Base-by-base conservation (phyloP, 1,140 invertebrate species). In the Brachionus angularis region DNA sequence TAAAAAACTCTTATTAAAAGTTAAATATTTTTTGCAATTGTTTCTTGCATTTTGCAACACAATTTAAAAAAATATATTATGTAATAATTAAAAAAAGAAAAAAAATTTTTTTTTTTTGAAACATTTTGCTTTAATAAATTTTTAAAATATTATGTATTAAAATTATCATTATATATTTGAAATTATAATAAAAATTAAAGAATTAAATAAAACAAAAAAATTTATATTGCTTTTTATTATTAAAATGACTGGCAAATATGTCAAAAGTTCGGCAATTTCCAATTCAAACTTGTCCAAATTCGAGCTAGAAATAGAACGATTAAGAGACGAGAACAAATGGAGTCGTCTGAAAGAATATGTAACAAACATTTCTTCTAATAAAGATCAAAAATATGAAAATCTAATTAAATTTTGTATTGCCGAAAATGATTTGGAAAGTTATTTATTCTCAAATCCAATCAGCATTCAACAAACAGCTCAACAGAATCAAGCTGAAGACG, bases 181-280 rank as follows among this genome's bases (percentile, higher is more conserved):
- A n/a, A n/a, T n/a, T n/a, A n/a, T n/a, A n/a, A n/a, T n/a, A n/a
- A n/a, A n/a, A n/a, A n/a, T n/a, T n/a, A n/a, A n/a, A n/a, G n/a
- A n/a, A n/a, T n/a, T n/a, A n/a, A n/a, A n/a, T n/a, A n/a, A n/a
- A n/a, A n/a, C n/a, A n/a, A n/a, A n/a, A n/a, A n/a, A n/a, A n/a
- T n/a, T n/a, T n/a, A n/a, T n/a, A n/a, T n/a, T 34, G 33, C 33
- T 34, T 34, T 34, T 34, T 34, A 12, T 8, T 42, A 14, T 14
- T 7, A 21, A 21, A 52, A 67, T 67, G 62, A 67, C 62, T 50
- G 62, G 62, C 25, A 67, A 67, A 33, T 58, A n/a, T n/a, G n/a
- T 34, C 3, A 47, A 46, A 18, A 42, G 47, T 18, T 36, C 18
- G 12, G 31, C 16, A 18, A 47, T 25, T 16, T 16, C n/a, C 10